phyloP scores from a whole-genome alignment of 2,888 invertebrate species.

The Leptinotarsa peninsularis region DNA sequence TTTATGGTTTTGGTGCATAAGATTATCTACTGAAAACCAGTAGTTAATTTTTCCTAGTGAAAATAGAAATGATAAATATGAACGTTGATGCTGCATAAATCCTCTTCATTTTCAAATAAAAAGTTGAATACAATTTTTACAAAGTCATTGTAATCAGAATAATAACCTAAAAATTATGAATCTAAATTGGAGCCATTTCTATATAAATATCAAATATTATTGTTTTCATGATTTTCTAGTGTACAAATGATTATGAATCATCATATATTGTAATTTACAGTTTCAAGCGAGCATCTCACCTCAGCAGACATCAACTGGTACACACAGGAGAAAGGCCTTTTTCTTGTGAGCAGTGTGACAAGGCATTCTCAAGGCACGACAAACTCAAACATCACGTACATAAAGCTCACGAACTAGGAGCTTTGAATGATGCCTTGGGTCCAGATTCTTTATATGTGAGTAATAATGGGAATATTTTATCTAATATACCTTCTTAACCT shows the following conservation, averaged over 20 bases:
- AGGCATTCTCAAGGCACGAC: conserved; percentile 79
- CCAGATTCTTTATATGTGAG: conserved; percentile 48
- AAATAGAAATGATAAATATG: too few relatives aligned
- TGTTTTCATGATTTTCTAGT: background rate
- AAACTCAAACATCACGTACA: conserved; percentile 77
- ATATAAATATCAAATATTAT: too few relatives aligned
- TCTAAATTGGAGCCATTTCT: too few relatives aligned
- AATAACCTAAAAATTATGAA: background rate
- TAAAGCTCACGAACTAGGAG: conserved; percentile 68
- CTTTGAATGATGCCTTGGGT: conserved; percentile 43
- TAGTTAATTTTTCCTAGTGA: too few relatives aligned
- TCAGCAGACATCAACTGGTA: conserved; percentile 76
- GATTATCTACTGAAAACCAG: too few relatives aligned
- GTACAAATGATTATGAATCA: background rate
- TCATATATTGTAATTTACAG: conserved; percentile 58
- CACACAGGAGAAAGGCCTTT: conserved; percentile 81
- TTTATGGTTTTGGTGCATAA: too few relatives aligned
- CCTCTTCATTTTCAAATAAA: too few relatives aligned
- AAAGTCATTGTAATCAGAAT: too few relatives aligned
- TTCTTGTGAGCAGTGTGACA: conserved; percentile 76
- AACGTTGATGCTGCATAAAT: too few relatives aligned
- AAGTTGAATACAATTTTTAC: too few relatives aligned
- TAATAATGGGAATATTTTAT: conserved; percentile 16
- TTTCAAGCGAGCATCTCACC: conserved; percentile 78
- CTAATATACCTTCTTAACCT: background rate